Percentiles rank a stretch among this genome's conserved stretches.
phyloP scores from a whole-genome alignment of 2,888 invertebrate species.

The Acleris cristana region DNA sequence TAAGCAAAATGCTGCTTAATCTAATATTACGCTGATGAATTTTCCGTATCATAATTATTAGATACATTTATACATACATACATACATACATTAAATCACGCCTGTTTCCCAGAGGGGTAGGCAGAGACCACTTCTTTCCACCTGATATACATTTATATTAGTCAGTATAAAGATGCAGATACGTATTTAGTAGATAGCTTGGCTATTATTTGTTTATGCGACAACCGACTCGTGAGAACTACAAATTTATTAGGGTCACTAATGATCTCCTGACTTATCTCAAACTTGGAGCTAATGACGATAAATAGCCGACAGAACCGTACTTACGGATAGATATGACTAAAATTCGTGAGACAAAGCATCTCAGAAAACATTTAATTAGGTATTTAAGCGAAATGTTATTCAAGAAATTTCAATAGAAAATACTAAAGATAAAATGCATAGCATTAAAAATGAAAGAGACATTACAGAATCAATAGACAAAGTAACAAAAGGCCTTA shows the following conservation, averaged over 20 bases:
- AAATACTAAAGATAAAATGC: background rate
- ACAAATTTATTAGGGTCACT: slow-evolving; percentile 34
- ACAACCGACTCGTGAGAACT: slow-evolving; percentile 28
- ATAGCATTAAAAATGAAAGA: background rate
- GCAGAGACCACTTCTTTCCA: too few relatives aligned
- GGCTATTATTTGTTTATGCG: slow-evolving; percentile 22
- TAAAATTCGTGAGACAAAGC: background rate
- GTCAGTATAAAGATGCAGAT: too few relatives aligned
- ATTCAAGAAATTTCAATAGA: background rate
- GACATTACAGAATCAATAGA: background rate
- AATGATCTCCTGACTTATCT: slow-evolving; percentile 31
- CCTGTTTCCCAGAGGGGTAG: too few relatives aligned
- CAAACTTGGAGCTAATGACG: slow-evolving; percentile 29
- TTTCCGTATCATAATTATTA: too few relatives aligned
- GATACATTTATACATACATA: too few relatives aligned
- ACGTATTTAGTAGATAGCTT: slow-evolving; percentile 1
- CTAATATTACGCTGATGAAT: too few relatives aligned
- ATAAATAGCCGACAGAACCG: slow-evolving; percentile 22
- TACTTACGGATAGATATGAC: slow-evolving; percentile 12
- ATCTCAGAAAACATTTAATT: slow-evolving; percentile 1
- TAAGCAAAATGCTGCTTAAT: too few relatives aligned
- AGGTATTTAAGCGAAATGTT: too few relatives aligned
- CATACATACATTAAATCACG: too few relatives aligned
- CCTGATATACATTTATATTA: too few relatives aligned
- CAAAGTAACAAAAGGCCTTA: background rate